Evolutionary conservation across 2,797 vertebrate species (phyloP), one percentile per base, ranked within the genome.

Genomic region (Hyperoplus immaculatus): DNA sequence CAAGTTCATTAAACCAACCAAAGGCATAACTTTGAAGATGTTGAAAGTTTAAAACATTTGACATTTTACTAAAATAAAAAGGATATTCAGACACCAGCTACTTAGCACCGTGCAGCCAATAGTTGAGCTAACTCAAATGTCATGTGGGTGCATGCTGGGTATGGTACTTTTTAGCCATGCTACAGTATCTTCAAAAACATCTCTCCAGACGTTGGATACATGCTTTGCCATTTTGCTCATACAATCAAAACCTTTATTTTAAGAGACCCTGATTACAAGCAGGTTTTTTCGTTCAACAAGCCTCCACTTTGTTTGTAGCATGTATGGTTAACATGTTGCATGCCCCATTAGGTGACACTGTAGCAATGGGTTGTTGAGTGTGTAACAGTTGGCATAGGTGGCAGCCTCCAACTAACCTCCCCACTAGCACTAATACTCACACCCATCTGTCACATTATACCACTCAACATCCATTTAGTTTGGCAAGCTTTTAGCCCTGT

Each of bases 401-500:
- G 63, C 69, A 69, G 59, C 36, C 1, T 5, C 75, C 73, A 70
- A 78, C 81, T 70, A 39, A 55, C 65, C 76, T 51, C 29, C 74
- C 46, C 53, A 43, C 50, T 72, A 8, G n/a, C 64, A 56, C 69
- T 12, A 60, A 51, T 55, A 60, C 54, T 70, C 75, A 65, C 75
- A 71, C 61, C 73, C 81, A 84, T 75, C 77, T 82, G 79, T 81
- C 78, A 78, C 56, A 15, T 75, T 16, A 53, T 62, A 62, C 66
- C 73, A 78, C 70, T 81, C 77, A 62, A 75, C 77, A 87, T 80
- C 73, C 69, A 80, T 77, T 83, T 65, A 38, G 54, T 77, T 36
- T 56, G 56, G 54, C 81, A 80, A 76, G 70, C 70, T 68, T 69
- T 80, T 61, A 76, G 73, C 14, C 3, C 69, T 18, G 62, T 73